phyloP scores from a whole-genome alignment of 2,888 invertebrate species.

The Iselma pallidipennis region DNA sequence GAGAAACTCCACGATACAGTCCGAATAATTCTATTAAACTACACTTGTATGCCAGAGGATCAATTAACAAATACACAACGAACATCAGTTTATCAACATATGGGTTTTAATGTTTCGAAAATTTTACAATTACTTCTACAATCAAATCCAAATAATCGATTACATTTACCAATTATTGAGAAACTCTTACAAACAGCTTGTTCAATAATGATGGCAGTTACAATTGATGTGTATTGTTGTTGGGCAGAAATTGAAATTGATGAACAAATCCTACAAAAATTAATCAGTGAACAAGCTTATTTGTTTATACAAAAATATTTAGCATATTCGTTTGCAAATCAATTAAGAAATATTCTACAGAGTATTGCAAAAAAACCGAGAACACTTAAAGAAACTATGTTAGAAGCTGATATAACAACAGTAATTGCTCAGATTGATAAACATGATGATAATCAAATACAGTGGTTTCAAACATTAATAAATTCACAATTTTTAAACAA shows the following conservation, averaged over 20 bases:
- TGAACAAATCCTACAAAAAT: slow-evolving; percentile 43
- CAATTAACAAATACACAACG: slow-evolving; percentile 34
- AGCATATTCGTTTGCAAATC: slow-evolving; percentile 41
- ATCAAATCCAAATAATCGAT: slow-evolving; percentile 29
- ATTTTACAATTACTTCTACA: slow-evolving; percentile 8
- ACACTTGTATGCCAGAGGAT: slow-evolving; percentile 37
- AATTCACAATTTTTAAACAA: slow-evolving; percentile 42
- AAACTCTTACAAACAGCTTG: slow-evolving; percentile 36
- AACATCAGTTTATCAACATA: slow-evolving; percentile 35
- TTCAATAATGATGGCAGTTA: slow-evolving; percentile 42
- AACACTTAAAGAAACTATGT: slow-evolving; percentile 45
- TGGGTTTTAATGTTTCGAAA: neutral
- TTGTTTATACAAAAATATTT: slow-evolving; percentile 44
- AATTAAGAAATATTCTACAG: slow-evolving; percentile 43
- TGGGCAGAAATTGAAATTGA: slow-evolving; percentile 51
- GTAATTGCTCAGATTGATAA: slow-evolving; percentile 46
- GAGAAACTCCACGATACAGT: slow-evolving; percentile 34
- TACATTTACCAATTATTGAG: slow-evolving; percentile 36
- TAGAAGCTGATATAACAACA: slow-evolving; percentile 39
- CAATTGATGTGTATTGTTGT: slow-evolving; percentile 46
- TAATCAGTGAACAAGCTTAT: slow-evolving; percentile 46
- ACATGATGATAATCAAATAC: slow-evolving; percentile 42
- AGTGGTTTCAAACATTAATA: slow-evolving; percentile 50
- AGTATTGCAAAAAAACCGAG: slow-evolving; percentile 49
- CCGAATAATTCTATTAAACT: slow-evolving; percentile 39